A percentile compares a stretch with the other conserved stretches of the same genome.
phyloP scores from a whole-genome alignment of 2,888 invertebrate genomes.

The Cabera pusaria region DNA sequence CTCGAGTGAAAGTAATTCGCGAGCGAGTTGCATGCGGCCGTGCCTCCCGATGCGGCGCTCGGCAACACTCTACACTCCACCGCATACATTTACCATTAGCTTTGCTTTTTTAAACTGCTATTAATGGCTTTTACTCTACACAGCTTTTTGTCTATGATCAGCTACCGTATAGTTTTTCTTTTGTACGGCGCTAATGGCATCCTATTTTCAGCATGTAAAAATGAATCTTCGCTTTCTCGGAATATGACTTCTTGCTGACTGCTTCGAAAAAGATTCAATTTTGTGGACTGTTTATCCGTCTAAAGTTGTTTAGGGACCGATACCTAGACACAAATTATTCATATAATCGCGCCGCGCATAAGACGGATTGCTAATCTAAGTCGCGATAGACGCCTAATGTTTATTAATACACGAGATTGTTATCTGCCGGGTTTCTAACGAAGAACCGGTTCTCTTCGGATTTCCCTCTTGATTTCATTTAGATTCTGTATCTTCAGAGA shows the following conservation, averaged over 20 bases:
- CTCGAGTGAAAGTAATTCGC: slow-evolving; percentile 83
- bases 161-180: slow-evolving; percentile 9
- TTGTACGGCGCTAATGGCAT: slow-evolving; percentile 5
- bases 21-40: slow-evolving; percentile 69
- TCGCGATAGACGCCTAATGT: slow-evolving; percentile 15
- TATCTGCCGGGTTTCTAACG: slow-evolving; percentile 24
- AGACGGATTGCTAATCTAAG: slow-evolving; percentile 22
- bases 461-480: slow-evolving; percentile 49
- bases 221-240: neutral
- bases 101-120: slow-evolving; percentile 33
- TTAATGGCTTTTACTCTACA: slow-evolving; percentile 13
- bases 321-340: too few species aligned
- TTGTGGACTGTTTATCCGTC: too few species aligned
- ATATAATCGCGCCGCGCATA: slow-evolving; percentile 5
- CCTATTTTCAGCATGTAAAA: slow-evolving; percentile 8
- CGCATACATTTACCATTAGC: slow-evolving; percentile 22
- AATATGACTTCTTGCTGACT: too few species aligned
- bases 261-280: too few species aligned
- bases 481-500: slow-evolving; percentile 39
- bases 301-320: too few species aligned
- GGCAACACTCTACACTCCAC: slow-evolving; percentile 12
- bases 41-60: slow-evolving; percentile 58
- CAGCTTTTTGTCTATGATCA: slow-evolving; percentile 14
- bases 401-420: slow-evolving; percentile 22
- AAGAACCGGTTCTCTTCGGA: slow-evolving; percentile 38